A percentile compares a stretch with the other conserved stretches of the same genome.
These are phyloP conservation scores for Clivina fossor DNA, from an alignment of 2,888 invertebrate species.

Conservation along the genomic window DNA sequence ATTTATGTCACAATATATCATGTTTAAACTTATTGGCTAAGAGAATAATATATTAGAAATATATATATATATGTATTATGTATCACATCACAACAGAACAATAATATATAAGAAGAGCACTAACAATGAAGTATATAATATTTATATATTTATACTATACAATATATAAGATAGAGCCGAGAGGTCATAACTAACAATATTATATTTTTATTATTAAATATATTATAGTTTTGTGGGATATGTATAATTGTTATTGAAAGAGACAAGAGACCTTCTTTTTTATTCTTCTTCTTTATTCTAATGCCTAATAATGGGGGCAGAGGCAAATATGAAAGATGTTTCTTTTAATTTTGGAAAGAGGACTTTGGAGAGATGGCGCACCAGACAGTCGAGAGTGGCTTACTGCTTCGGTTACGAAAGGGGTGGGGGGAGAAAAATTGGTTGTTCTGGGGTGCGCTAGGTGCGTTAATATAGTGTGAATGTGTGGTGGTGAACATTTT, in stretches of 20 bases:
- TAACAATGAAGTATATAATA: constrained; percentile 48
- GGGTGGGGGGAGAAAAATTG: background rate
- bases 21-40: constrained; percentile 50
- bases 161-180: constrained; percentile 33
- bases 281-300: too few relatives aligned
- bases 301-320: too few relatives aligned
- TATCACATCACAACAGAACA: constrained; percentile 56
- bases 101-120: constrained; percentile 52
- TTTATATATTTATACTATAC: constrained; percentile 29
- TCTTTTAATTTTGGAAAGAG: too few relatives aligned
- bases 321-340: too few relatives aligned
- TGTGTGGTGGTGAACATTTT: constrained; percentile 44
- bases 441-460: constrained; percentile 20
- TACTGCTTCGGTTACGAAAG: constrained; percentile 17
- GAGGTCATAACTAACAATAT: constrained; percentile 34
- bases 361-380: constrained; percentile 18
- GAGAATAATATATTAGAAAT: constrained; percentile 51
- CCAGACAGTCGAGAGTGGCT: constrained; percentile 29
- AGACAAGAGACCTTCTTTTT: too few relatives aligned
- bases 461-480: constrained; percentile 5
- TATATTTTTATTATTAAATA: too few relatives aligned
- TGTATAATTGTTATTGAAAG: constrained; percentile 53
- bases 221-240: constrained; percentile 50
- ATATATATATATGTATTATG: too few relatives aligned
- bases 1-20: constrained; percentile 1